These are phyloP conservation scores for Aptenodytes forsteri DNA, from an alignment of 2,113 vertebrate species.

Conservation along the genomic window DNA sequence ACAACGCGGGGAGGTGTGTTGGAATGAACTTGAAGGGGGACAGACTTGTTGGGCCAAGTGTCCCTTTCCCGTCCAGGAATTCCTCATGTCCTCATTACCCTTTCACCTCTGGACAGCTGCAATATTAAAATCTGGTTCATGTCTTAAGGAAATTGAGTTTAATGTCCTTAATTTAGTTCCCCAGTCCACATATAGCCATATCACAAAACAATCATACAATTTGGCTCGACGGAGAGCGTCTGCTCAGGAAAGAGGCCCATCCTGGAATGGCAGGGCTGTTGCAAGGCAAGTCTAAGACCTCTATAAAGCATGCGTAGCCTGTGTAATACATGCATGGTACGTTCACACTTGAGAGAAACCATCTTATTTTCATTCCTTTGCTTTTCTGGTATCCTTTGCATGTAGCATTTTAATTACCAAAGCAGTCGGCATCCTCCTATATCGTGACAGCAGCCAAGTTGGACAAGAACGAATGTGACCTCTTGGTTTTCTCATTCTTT, in stretches of 20 bases:
- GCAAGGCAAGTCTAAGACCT: not conserved
- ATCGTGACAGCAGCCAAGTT: fast-evolving
- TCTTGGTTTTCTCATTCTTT: not conserved
- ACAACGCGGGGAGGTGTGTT: conserved; percentile 69
- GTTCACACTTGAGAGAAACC: not conserved
- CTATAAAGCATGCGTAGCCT: not conserved
- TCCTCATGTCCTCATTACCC: conserved; percentile 70
- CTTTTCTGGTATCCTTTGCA: not conserved
- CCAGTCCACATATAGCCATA: conserved; percentile 29
- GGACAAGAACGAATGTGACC: fast-evolving
- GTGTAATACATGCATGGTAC: fast-evolving
- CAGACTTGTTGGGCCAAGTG: conserved; percentile 62
- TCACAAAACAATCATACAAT: not conserved
- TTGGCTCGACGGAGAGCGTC: not conserved
- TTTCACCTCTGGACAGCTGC: conserved; percentile 72
- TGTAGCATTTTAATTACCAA: not conserved
- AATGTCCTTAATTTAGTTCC: conserved; percentile 54
- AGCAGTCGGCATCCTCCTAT: fast-evolving
- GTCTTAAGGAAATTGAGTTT: conserved; percentile 62
- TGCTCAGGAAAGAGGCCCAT: conserved; percentile 42
- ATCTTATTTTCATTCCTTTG: not conserved
- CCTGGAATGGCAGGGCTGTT: conserved; percentile 5
- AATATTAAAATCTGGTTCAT: conserved; percentile 63
- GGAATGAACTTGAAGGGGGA: conserved; percentile 71
- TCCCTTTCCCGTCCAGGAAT: conserved; percentile 69